Base-by-base conservation (phyloP, 1,140 invertebrate genomes). In the Conopomorpha cramerella region DNA sequence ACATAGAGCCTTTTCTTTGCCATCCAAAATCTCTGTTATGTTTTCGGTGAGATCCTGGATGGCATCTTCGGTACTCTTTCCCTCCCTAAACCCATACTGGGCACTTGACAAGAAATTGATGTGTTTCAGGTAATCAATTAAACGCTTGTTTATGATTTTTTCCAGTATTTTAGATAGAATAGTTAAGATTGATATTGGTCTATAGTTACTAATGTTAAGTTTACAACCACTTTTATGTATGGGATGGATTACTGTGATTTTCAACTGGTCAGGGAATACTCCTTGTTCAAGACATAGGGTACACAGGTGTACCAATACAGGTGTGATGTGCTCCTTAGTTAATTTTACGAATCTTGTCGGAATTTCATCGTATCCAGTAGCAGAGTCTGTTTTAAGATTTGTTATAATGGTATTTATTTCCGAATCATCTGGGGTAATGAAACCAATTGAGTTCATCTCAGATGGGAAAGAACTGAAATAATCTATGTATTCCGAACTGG, bases 131-230 rank as follows among this genome's bases (percentile, higher is more conserved):
- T 15, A 32, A 8, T 17, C 17, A 17, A 17, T n/a, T 17, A 32
- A 11, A 1, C 16, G 30, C 3, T 17, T 32, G 11, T 25, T 25
- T 2, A 35, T 11, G 12, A 35, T 25, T 35, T 26, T 35, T 27
- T 35, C 34, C 11, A 35, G 8, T 1, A 35, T 4, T 35, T 35
- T 25, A 1, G 19, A 26, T 10, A 35, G 4, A 4, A 25, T 11
- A 25, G 3, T 23, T 14, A 35, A 11, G 10, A 35, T 4, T 6
- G 34, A 19, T 13, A 35, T 35, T 2, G 34, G 34, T n/a, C 34
- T 35, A 16, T 35, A 35, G 18, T 35, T 35, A 18, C 2, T 25
- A 6, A 18, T 3, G 3, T 6, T 19, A 10, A 17, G 17, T 26
- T 26, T 34, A 15, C 12, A 11, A 2, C 32, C 32, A 16, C 10